Conservation (phyloP, 2,797 vertebrate species). For the Micrastur ruficollis region DNA sequence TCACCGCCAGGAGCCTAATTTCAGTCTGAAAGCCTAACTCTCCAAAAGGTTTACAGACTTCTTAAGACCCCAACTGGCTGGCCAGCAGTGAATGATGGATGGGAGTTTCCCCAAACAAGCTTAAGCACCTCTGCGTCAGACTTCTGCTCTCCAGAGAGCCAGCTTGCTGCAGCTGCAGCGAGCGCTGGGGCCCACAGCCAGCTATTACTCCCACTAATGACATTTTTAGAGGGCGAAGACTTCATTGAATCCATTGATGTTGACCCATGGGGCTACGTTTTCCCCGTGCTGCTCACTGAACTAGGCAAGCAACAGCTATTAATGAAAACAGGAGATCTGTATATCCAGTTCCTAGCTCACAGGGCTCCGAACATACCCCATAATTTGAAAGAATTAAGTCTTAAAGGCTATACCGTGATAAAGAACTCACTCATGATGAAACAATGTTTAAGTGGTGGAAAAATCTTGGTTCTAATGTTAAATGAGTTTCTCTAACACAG, state of each 20-base stretch:
- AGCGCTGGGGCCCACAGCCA: not conserved
- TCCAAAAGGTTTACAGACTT: not conserved
- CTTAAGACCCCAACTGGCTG: not conserved
- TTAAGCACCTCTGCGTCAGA: not conserved
- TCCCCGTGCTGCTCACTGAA: constrained; percentile 22
- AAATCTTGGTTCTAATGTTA: constrained; percentile 39
- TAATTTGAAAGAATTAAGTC: constrained; percentile 58
- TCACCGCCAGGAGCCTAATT: not conserved
- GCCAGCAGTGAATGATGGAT: not conserved
- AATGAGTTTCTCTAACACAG: constrained; percentile 11
- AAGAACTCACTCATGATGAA: constrained; percentile 45
- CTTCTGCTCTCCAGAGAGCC: not conserved
- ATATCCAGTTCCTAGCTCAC: constrained; percentile 34
- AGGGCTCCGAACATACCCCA: constrained; percentile 21
- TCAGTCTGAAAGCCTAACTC: not conserved
- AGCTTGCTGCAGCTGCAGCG: not conserved
- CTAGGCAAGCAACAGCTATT: constrained; percentile 52
- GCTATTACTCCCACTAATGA: constrained; percentile 52
- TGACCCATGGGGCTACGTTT: constrained; percentile 45
- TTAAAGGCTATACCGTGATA: constrained; percentile 22
- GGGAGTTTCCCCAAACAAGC: not conserved
- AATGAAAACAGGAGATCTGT: constrained; percentile 48
- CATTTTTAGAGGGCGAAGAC: constrained; percentile 58
- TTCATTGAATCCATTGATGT: constrained; percentile 42
- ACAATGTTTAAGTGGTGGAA: constrained; percentile 3